Conservation (phyloP, 2,888 invertebrate species). For the Ptychoptera albimana region DNA sequence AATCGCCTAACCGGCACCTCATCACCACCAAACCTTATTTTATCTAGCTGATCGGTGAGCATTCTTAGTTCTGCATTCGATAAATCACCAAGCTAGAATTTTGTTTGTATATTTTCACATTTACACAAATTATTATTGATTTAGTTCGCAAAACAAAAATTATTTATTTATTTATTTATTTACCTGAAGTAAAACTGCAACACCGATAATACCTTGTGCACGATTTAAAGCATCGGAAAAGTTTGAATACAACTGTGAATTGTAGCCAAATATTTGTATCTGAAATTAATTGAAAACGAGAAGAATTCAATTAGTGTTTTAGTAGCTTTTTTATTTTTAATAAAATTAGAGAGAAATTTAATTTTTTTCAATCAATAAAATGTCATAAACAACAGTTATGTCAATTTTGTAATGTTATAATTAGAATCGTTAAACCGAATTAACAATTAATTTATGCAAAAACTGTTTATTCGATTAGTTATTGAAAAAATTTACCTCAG, state of each 20-base stretch:
- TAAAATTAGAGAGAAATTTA: not conserved
- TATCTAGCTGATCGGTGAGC: slow-evolving; percentile 82
- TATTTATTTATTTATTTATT: too few species aligned
- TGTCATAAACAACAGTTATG: not conserved
- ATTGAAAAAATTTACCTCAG: slow-evolving; percentile 58
- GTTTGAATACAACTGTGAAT: slow-evolving; percentile 92
- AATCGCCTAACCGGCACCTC: slow-evolving; percentile 71
- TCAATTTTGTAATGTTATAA: not conserved
- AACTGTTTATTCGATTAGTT: not conserved
- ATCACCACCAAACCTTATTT: slow-evolving; percentile 82
- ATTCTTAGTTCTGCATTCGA: slow-evolving; percentile 83
- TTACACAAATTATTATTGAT: not conserved
- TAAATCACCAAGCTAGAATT: slow-evolving; percentile 71
- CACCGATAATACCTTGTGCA: slow-evolving; percentile 89
- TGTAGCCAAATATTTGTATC: slow-evolving; percentile 98
- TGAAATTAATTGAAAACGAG: slow-evolving; percentile 36
- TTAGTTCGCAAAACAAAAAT: not conserved
- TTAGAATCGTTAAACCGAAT: not conserved
- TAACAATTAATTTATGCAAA: not conserved
- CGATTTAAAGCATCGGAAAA: slow-evolving; percentile 87
- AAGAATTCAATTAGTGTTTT: not conserved
- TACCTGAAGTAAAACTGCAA: slow-evolving; percentile 90
- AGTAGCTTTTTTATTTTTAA: not conserved
- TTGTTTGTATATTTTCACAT: too few species aligned
- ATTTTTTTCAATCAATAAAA: not conserved